phyloP scores from a whole-genome alignment of 2,113 vertebrate species.

The Strix aluco region DNA sequence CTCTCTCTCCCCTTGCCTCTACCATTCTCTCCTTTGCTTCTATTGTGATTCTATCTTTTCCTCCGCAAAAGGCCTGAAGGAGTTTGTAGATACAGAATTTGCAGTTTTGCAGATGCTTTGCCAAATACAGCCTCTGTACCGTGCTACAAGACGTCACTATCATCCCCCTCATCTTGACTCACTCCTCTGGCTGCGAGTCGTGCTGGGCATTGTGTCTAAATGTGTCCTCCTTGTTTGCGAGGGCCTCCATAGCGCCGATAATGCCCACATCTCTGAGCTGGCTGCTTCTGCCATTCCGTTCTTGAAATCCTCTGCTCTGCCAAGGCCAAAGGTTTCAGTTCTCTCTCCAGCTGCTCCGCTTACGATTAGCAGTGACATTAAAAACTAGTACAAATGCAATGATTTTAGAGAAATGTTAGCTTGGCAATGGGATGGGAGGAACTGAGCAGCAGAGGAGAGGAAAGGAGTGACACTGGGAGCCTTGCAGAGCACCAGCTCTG shows the following conservation, averaged over 20 bases:
- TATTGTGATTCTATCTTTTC: background rate
- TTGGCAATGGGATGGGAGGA: background rate
- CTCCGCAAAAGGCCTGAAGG: background rate
- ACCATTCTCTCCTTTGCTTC: background rate
- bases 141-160: background rate
- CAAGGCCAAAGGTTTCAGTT: background rate
- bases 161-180: constrained; percentile 59
- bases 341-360: background rate
- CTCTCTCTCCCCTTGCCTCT: background rate
- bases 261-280: background rate
- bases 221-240: background rate
- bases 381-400: accelerated
- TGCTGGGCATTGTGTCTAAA: constrained; percentile 10
- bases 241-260: accelerated
- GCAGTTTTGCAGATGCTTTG: background rate
- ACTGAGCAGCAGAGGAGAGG: background rate
- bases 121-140: constrained; percentile 4
- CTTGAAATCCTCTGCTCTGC: background rate
- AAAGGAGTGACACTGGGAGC: background rate
- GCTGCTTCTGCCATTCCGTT: background rate
- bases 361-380: background rate
- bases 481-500: background rate
- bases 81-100: background rate
- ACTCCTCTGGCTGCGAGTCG: background rate
- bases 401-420: background rate